Percentiles rank a stretch among this genome's conserved stretches.
phyloP scores from a whole-genome alignment of 2,888 invertebrate species.

The Dryadula phaetusa region DNA sequence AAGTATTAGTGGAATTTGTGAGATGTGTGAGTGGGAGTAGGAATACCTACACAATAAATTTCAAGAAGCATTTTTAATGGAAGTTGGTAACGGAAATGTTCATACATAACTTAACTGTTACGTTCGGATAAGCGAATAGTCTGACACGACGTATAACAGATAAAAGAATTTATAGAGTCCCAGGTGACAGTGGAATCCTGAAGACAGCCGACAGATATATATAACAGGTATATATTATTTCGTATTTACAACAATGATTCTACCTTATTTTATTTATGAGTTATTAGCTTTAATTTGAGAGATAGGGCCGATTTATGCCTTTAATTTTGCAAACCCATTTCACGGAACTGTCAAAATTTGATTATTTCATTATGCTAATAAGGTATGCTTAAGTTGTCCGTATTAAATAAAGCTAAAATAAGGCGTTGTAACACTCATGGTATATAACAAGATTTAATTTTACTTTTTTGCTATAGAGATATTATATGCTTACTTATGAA shows the following conservation, averaged over 20 bases:
- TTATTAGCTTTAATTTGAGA: background rate
- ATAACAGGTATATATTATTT: background rate
- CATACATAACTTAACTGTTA: conserved; percentile 12
- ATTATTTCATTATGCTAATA: conserved; percentile 33
- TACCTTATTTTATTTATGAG: conserved; percentile 1
- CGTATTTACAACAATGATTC: background rate
- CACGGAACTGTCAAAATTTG: conserved; percentile 18
- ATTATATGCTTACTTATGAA: background rate
- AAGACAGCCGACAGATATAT: background rate
- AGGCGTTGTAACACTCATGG: background rate
- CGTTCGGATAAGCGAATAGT: conserved; percentile 21
- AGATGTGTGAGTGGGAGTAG: no score
- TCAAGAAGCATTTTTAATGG: conserved; percentile 10
- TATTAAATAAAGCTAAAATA: conserved; percentile 13
- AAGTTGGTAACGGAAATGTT: conserved; percentile 23
- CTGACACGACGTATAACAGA: conserved; percentile 11
- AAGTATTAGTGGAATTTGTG: background rate
- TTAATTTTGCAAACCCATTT: conserved; percentile 29
- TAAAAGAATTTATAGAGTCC: conserved; percentile 21
- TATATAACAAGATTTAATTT: background rate
- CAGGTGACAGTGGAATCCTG: conserved; percentile 4
- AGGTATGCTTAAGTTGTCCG: background rate
- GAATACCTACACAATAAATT: background rate
- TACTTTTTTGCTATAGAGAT: no score
- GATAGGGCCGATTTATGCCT: conserved; percentile 21